Percentiles rank a stretch among this genome's conserved stretches.
Evolutionary conservation across 2,797 vertebrate species (phyloP).

Genomic region (Galagoides demidoff): DNA sequence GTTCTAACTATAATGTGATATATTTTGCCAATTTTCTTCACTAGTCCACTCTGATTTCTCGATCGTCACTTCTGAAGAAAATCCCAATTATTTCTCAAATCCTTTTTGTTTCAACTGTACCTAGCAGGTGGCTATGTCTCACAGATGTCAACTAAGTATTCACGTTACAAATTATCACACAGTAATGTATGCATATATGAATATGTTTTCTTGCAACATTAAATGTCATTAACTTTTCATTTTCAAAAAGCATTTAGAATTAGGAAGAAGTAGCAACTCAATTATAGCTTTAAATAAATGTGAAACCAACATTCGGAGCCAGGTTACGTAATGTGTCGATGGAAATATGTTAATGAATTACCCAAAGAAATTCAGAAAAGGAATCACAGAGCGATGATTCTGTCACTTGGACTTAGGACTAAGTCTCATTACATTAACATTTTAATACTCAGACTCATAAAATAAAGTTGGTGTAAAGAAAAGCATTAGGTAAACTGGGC

Average conservation of each 20-base stretch:
- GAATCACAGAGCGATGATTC: not conserved
- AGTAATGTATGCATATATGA: not conserved
- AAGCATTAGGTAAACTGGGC: not conserved
- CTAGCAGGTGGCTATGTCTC: not conserved
- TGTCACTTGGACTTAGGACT: conserved; percentile 30
- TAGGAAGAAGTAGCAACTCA: conserved; percentile 10
- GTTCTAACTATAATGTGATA: conserved; percentile 32
- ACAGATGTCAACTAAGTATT: not conserved
- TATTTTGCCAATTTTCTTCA: conserved; percentile 29
- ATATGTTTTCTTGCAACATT: not conserved
- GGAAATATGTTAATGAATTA: conserved; percentile 53
- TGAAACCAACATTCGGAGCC: not conserved
- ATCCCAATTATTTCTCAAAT: conserved; percentile 37
- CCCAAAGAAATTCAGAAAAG: conserved; percentile 22
- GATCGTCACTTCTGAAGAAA: conserved; percentile 1
- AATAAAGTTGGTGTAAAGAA: not conserved
- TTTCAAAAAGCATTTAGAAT: conserved; percentile 27
- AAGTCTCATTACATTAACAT: not conserved
- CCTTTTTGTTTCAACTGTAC: conserved; percentile 1
- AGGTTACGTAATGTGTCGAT: not conserved
- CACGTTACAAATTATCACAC: not conserved
- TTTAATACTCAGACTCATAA: not conserved
- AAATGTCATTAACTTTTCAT: not conserved
- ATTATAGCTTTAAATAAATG: conserved; percentile 42
- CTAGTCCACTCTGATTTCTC: conserved; percentile 44